Evolutionary conservation across 2,888 invertebrate genomes (phyloP).

Genomic region (Eurytoma californica): DNA sequence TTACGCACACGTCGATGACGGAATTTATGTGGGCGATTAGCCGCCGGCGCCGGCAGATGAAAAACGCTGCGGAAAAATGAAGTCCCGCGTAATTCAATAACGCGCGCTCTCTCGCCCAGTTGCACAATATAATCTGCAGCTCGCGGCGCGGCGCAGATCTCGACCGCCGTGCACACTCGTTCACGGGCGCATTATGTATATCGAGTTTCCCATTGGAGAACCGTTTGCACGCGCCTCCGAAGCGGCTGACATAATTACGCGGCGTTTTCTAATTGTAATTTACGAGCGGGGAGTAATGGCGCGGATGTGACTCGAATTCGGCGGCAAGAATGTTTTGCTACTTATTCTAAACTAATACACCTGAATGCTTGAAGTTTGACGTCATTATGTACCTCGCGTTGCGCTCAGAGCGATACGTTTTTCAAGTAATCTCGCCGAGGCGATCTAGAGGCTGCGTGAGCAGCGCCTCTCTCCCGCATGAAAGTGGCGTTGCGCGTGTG

Average conservation of each 20-base stretch:
- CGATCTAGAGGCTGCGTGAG: constrained; percentile 15
- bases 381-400: neutral
- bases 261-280: constrained; percentile 52
- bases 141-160: neutral
- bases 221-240: neutral
- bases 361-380: constrained; percentile 13
- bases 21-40: constrained; percentile 34
- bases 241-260: constrained; percentile 45
- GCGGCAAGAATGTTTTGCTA: constrained; percentile 5
- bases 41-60: constrained; percentile 11
- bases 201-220: constrained; percentile 43
- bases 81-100: constrained; percentile 44
- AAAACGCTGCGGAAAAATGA: constrained; percentile 26
- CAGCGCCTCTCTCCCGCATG: constrained; percentile 3
- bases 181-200: constrained; percentile 7
- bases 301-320: constrained; percentile 44
- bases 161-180: neutral
- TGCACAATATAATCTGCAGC: constrained; percentile 47
- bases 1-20: neutral
- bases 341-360: constrained; percentile 44
- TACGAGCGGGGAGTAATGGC: constrained; percentile 38
- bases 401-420: neutral
- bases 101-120: constrained; percentile 20
- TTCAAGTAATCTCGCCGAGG: constrained; percentile 22
- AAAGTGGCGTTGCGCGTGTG: constrained; percentile 1